Percentiles rank a stretch among this genome's conserved stretches.
phyloP scores from a whole-genome alignment of 2,797 vertebrate genomes.

The Cyprinella venusta region DNA sequence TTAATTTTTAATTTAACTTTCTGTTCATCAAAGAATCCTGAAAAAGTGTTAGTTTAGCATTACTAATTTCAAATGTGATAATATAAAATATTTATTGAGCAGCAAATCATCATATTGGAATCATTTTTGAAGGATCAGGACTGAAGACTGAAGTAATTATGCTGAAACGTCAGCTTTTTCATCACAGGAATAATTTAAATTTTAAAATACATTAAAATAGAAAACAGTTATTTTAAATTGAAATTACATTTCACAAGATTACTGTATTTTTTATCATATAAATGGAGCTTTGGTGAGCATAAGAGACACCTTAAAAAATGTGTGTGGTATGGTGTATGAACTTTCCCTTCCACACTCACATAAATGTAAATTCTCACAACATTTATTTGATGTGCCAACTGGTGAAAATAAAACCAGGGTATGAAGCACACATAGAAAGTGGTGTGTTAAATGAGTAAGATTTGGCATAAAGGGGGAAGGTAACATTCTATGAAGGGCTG shows the following conservation, averaged over 20 bases:
- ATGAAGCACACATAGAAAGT: slow-evolving; percentile 21
- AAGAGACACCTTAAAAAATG: too few species aligned
- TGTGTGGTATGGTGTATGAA: neutral
- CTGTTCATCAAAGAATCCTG: neutral
- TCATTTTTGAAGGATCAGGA: neutral
- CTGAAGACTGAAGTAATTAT: neutral
- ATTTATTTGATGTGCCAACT: neutral
- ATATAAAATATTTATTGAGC: neutral
- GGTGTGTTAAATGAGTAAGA: slow-evolving; percentile 27
- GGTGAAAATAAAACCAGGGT: neutral
- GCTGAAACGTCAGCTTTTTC: too few species aligned
- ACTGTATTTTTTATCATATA: neutral
- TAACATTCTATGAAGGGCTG: slow-evolving; percentile 56
- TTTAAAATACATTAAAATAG: neutral
- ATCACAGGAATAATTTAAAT: neutral
- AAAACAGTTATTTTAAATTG: neutral
- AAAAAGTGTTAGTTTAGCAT: neutral
- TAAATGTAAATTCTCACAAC: neutral
- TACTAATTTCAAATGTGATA: neutral
- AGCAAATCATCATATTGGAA: neutral
- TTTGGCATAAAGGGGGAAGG: slow-evolving; percentile 56
- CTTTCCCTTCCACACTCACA: neutral
- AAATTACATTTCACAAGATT: neutral
- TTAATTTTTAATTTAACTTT: too few species aligned
- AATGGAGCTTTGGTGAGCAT: neutral